Conservation (phyloP, 2,888 invertebrate genomes). For the Sinohyriopsis cumingii region DNA sequence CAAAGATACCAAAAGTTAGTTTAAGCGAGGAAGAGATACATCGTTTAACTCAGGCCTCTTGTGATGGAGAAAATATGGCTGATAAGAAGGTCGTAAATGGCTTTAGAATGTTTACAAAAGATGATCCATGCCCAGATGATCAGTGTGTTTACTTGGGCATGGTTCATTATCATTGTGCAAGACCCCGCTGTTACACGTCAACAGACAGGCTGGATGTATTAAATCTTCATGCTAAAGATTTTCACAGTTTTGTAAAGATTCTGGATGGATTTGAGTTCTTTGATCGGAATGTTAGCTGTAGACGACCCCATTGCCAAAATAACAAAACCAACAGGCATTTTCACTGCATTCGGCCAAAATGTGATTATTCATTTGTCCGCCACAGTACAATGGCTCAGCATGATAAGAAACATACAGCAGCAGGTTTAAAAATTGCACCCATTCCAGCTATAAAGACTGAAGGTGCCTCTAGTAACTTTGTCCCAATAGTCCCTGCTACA, state of each 20-base stretch:
- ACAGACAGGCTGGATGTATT: slow-evolving; percentile 85
- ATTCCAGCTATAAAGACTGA: slow-evolving; percentile 1
- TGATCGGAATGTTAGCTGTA: slow-evolving; percentile 82
- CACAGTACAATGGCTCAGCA: slow-evolving; percentile 84
- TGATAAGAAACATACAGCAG: slow-evolving; percentile 78
- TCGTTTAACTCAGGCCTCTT: slow-evolving; percentile 33
- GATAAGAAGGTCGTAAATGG: slow-evolving; percentile 55
- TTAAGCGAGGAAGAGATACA: slow-evolving; percentile 54
- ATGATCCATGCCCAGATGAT: slow-evolving; percentile 80
- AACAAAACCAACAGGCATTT: slow-evolving; percentile 84
- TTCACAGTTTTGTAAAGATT: slow-evolving; percentile 87
- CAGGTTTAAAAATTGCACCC: slow-evolving; percentile 1
- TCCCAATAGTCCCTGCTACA: slow-evolving; percentile 40
- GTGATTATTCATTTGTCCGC: slow-evolving; percentile 82
- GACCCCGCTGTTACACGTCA: slow-evolving; percentile 86
- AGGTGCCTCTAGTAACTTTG: slow-evolving; percentile 13
- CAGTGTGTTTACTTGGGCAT: slow-evolving; percentile 81
- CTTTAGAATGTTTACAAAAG: slow-evolving; percentile 58
- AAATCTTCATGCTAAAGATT: slow-evolving; percentile 87
- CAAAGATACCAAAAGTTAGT: slow-evolving; percentile 66
- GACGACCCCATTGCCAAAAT: slow-evolving; percentile 79
- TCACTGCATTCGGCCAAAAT: slow-evolving; percentile 82
- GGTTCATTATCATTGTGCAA: slow-evolving; percentile 89
- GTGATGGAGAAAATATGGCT: slow-evolving; percentile 21
- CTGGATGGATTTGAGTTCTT: slow-evolving; percentile 90